These are phyloP conservation scores for Scaptomyza graminum DNA, from an alignment of 1,140 invertebrate species.

Conservation along the genomic window DNA sequence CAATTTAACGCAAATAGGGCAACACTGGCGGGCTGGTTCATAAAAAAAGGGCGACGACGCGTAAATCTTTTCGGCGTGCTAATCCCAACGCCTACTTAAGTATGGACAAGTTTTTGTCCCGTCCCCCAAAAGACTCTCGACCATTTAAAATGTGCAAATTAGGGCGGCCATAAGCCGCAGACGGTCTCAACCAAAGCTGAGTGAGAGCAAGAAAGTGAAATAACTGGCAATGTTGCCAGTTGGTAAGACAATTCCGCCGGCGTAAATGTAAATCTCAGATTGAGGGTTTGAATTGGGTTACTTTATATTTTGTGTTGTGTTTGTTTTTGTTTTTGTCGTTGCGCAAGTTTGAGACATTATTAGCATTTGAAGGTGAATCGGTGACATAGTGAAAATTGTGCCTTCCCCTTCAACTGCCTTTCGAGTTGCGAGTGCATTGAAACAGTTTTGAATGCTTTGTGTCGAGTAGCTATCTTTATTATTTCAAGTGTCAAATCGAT, in stretches of 20 bases:
- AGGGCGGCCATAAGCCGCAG: conserved; percentile 70
- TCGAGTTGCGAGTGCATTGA: conserved; percentile 18
- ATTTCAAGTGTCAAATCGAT: conserved; percentile 21
- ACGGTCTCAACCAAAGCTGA: conserved; percentile 26
- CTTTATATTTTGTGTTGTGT: conserved; percentile 24
- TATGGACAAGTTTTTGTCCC: not conserved
- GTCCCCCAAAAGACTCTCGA: conserved; percentile 2
- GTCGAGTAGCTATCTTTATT: not conserved
- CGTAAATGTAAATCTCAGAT: conserved; percentile 58
- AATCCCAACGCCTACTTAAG: conserved; percentile 50
- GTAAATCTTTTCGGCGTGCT: conserved; percentile 70
- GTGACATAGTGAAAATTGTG: conserved; percentile 1
- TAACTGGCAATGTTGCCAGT: conserved; percentile 65
- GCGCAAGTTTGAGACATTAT: not conserved
- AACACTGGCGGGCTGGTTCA: too few relatives aligned
- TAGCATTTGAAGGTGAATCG: conserved; percentile 21
- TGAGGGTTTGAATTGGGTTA: conserved; percentile 21
- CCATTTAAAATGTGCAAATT: conserved; percentile 82
- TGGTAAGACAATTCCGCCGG: conserved; percentile 66
- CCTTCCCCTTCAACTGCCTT: too few relatives aligned
- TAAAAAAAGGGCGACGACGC: conserved; percentile 70
- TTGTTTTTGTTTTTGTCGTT: conserved; percentile 39
- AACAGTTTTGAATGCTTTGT: conserved; percentile 7
- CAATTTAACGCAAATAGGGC: conserved; percentile 56
- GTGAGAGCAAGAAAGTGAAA: not conserved